Evolutionary conservation across 2,113 vertebrate genomes (phyloP), one percentile per base, ranked within the genome.

Genomic region (Menura novaehollandiae): DNA sequence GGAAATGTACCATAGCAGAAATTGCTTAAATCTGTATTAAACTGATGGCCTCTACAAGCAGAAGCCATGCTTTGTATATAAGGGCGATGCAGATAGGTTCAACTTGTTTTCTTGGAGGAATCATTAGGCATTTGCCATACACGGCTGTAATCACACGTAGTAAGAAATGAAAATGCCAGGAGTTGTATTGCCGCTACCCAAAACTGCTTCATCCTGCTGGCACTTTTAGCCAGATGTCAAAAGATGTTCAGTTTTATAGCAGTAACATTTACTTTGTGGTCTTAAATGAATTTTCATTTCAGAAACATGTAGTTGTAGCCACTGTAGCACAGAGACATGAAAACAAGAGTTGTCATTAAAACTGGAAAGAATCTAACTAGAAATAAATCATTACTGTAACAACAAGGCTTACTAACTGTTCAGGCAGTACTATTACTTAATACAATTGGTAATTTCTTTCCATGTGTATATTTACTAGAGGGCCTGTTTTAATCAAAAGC

Each of bases 21-120:
- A 93, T 62, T 87, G 83, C 66, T 95, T 87, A 78, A 83, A 91
- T 95, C 92, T 93, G 90, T 97, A 75, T 92, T 68, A 93, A 94
- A 93, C 41, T 91, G 69, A 53, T 21, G 7, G 67, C 91, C 15
- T 88, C 7, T 59, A 19, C 30, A 32, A 22, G n/a, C 60, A 88
- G 95, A 79, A 96, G 92, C 79, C 72, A 30, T 49, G 32, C 53
- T 92, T 95, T 97, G 89, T 93, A 91, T 87, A 19, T 81, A 77
- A 93, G 52, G 8, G 23, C 33, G 39, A 1, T 88, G 83, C 78
- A 89, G 88, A 52, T 39, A 94, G 10, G 43, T 93, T 85, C 91
- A 95, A 85, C 71, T 89, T 93, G 55, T 95, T 96, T 92, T 91
- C 91, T 95, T 82, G n/a, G 13, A 51, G 75, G 37, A 90, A 58